phyloP scores from a whole-genome alignment of 1,140 invertebrate genomes.

The Drosophila orena region DNA sequence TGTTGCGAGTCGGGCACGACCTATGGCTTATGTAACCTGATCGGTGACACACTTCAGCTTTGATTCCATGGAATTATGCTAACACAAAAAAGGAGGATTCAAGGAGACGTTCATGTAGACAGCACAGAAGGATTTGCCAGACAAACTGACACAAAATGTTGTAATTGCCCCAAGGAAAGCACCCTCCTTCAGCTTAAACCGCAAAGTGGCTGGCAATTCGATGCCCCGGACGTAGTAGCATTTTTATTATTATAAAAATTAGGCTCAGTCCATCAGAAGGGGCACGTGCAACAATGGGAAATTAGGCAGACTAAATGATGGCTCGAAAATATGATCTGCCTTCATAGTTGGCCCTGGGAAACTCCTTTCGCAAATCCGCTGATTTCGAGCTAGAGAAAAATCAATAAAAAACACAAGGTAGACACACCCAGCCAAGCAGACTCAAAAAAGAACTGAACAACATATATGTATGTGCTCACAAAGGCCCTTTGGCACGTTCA shows the following conservation, averaged over 20 bases:
- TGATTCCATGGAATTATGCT: constrained; percentile 79
- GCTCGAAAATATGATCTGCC: constrained; percentile 25
- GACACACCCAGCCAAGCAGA: background rate
- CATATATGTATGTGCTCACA: constrained; percentile 5
- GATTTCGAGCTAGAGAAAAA: constrained; percentile 9
- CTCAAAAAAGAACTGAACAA: constrained; percentile 12
- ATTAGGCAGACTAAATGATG: constrained; percentile 44
- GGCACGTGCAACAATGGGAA: constrained; percentile 60
- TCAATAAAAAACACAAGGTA: constrained; percentile 20
- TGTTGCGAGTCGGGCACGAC: constrained; percentile 17
- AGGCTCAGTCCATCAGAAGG: constrained; percentile 62
- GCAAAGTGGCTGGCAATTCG: constrained; percentile 59
- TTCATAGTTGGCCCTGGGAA: constrained; percentile 25
- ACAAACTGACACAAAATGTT: constrained; percentile 83
- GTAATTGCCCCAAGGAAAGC: constrained; percentile 64
- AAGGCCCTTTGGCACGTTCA: constrained; percentile 78
- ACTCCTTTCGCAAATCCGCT: constrained; percentile 8
- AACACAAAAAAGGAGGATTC: constrained; percentile 37
- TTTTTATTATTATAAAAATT: constrained; percentile 84
- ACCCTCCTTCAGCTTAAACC: constrained; percentile 39
- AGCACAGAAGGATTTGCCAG: constrained; percentile 67
- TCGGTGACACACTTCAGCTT: constrained; percentile 79
- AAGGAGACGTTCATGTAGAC: constrained; percentile 30
- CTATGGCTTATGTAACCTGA: constrained; percentile 66
- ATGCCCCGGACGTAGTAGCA: constrained; percentile 35